Base-by-base conservation (phyloP, 1,140 invertebrate genomes). In the Solenopsis invicta region DNA sequence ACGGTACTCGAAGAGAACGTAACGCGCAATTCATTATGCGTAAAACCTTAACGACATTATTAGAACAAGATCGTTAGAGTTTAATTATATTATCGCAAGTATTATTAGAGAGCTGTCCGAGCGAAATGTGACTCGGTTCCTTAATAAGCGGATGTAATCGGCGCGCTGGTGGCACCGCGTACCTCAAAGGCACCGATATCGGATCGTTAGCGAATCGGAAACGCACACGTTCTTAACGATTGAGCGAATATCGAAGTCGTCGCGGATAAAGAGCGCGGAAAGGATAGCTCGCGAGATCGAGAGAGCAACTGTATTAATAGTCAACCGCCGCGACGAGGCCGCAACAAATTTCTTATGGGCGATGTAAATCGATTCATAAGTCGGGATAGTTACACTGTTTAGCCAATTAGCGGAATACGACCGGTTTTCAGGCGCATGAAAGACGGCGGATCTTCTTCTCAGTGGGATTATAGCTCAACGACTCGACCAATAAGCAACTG, bases 331-430 rank as follows among this genome's bases (percentile, higher is more conserved):
- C 61, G 56, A 91, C 81, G 90, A 75, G 74, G 37, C 64, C 1
- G 84, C 90, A 90, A 93, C 93, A 93, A 93, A 93, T 93, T 92
- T 91, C 92, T 91, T 92, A 91, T 88, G 74, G 87, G 48, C 87
- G 86, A 92, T 92, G 91, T 94, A 93, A 94, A 94, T 94, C 91
- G 91, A 72, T 66, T 87, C 88, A 91, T 93, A 93, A 93, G 92
- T 89, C 88, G 84, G 76, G 85, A 86, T 90, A 89, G 87, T 92
- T 94, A 92, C 90, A 92, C 91, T 92, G 90, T 93, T 92, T 90
- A 90, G 90, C 93, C 93, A 94, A 94, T 94, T 94, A 94, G 92
- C 72, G 67, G 87, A 89, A 91, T 89, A 66, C 89, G 85, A 91
- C 90, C 90, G 90, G 90, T 91, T 91, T 78, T 91, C 88, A 88